Base-by-base conservation (phyloP, 2,888 invertebrate genomes). In the Notocelia uddmanniana region DNA sequence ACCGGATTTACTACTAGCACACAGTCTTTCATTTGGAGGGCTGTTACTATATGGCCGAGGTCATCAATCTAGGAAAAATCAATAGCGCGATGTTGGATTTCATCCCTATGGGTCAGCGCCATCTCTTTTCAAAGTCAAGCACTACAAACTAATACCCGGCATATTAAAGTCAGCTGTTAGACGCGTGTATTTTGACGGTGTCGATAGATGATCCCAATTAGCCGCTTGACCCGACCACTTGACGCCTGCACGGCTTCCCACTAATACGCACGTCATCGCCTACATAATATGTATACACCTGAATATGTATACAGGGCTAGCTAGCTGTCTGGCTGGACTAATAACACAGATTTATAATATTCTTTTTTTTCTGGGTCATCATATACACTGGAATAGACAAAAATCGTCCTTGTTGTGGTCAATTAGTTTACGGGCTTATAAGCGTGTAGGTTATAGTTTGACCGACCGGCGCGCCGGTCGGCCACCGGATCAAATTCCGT, bases 221-320 rank as follows among this genome's bases (percentile, higher is more conserved):
- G 74, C 67, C 77, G 71, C 68, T 74, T 79, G 78, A 79, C 76
- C 78, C 64, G 74, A 73, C 76, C 77, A 78, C 78, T 78, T 78
- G 74, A 77, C 62, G 74, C 79, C 68, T 76, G 70, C 75, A 69
- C 15, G 50, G 75, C 76, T 76, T 76, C 78, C 76, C 58, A 37
- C 18, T 63, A 68, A 70, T 60, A 10, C 34, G 18, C 48, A 50
- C 62, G 62, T 62, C 31, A 62, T 50, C 62, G 9, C 34, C 34
- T 52, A 63, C 63, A 52, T 31, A 59, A 41, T 34, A 41, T 37
- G 21, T 19, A 10, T 2, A 23, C 48, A 48, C 48, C n/a, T n/a
- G n/a, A n/a, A n/a, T n/a, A n/a, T n/a, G n/a, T n/a, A n/a, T n/a
- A n/a, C n/a, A n/a, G n/a, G n/a, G n/a, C n/a, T n/a, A n/a, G n/a